Evolutionary conservation across 2,888 invertebrate genomes (phyloP), one percentile per base, ranked within the genome.

Genomic region (Phrixothrix hirtus): DNA sequence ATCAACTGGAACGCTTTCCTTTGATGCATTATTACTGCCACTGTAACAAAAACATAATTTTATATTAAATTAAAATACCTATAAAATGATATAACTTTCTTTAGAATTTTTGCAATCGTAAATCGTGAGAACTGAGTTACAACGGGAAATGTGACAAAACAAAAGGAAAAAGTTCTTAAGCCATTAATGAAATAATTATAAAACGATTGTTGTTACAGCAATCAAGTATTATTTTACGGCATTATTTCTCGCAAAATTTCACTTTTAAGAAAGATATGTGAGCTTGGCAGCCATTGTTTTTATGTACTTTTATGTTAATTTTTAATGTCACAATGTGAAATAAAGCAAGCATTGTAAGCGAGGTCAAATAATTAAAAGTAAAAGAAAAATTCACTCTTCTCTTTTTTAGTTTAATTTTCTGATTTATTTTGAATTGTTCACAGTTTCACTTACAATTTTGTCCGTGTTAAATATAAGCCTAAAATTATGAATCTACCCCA

Each of bases 21-120:
- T 75, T 34, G 75, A 76, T 10, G 73, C 69, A 60, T 75, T 75
- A 25, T 67, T 74, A 25, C 64, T 69, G 53, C 71, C 71, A 29
- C 69, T 72, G 62, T 74, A 74, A 65, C 14, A 41, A 29, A 9
- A 41, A 41, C 13, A n/a, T 9, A 37, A 13, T 21, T 21, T 5
- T 9, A 9, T n/a, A 9, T n/a, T 37, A 21, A 5, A 21, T 21
- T 5, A 21, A 21, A 21, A 21, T 21, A 21, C 21, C 7, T 21
- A 5, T n/a, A n/a, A n/a, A n/a, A n/a, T n/a, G n/a, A n/a, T n/a
- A n/a, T n/a, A 11, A 30, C 10, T 2, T 6, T 27, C 4, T 30
- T 21, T 5, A 7, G 21, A 5, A 21, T 21, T 3, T 21, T 5
- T 21, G 7, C 21, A 34, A 15, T 34, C n/a, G 2, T 21, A 21